These are phyloP conservation scores for Celastrina argiolus DNA, from an alignment of 2,888 invertebrate species.

Conservation along the genomic window DNA sequence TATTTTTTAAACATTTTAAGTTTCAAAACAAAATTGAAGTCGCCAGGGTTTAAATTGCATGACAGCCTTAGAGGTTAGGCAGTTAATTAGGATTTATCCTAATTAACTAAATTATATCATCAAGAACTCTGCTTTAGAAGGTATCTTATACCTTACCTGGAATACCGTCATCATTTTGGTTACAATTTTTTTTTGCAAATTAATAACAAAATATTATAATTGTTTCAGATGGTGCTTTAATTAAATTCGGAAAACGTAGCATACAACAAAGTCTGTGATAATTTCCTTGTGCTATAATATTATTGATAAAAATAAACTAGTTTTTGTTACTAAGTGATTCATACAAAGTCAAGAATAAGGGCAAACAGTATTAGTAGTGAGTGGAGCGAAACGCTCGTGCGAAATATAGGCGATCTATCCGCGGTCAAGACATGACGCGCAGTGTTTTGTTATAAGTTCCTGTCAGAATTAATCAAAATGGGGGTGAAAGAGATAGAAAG, in stretches of 20 bases:
- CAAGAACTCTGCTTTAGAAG: no score
- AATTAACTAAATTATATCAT: no score
- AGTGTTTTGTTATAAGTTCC: conserved; percentile 17
- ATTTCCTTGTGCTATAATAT: conserved; percentile 12
- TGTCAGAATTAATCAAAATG: conserved; percentile 23
- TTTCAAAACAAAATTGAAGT: neutral
- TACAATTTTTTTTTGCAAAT: neutral
- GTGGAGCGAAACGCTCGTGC: conserved; percentile 2
- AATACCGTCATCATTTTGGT: no score
- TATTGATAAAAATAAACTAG: conserved; percentile 6
- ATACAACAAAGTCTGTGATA: neutral
- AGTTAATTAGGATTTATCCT: no score
- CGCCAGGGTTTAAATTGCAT: no score
- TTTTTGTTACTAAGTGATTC: conserved; percentile 3
- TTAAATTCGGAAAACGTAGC: neutral
- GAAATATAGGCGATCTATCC: conserved; percentile 21
- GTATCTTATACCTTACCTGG: no score
- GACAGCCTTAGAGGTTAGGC: no score
- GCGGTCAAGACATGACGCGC: conserved; percentile 21
- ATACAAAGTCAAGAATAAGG: conserved; percentile 19
- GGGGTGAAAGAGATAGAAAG: conserved; percentile 19
- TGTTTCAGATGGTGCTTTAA: neutral
- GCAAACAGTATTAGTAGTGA: neutral
- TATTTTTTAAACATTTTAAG: neutral
- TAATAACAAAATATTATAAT: neutral